Conservation (phyloP, 2,797 vertebrate species). For the Urosaurus nigricauda region DNA sequence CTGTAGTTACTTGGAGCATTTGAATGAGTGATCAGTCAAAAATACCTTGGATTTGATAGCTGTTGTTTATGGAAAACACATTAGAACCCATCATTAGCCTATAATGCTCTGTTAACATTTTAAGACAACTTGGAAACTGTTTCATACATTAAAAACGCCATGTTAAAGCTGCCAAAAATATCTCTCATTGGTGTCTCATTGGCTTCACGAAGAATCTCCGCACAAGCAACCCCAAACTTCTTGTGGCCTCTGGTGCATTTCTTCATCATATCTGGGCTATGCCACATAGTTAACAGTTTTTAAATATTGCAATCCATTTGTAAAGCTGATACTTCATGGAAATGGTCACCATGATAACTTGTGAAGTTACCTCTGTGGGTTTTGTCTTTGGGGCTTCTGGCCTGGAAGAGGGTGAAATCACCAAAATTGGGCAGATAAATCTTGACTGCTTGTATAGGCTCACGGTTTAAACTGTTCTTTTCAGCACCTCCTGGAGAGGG, state of each 20-base stretch:
- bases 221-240: not conserved
- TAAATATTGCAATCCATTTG: not conserved
- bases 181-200: not conserved
- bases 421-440: not conserved
- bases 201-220: not conserved
- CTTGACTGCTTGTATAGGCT: not conserved
- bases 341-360: not conserved
- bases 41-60: not conserved
- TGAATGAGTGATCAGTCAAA: not conserved
- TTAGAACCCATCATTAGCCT: not conserved
- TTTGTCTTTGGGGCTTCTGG: no score
- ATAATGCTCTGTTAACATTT: not conserved
- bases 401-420: no score
- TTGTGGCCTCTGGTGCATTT: not conserved
- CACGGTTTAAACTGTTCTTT: not conserved
- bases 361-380: not conserved
- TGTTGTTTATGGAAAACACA: not conserved
- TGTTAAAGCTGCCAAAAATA: not conserved
- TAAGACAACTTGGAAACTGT: not conserved
- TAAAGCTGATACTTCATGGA: not conserved
- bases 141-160: not conserved
- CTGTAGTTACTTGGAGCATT: conserved; percentile 1
- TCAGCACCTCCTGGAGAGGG: not conserved
- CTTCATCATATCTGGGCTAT: not conserved
- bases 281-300: not conserved